A percentile compares a stretch with the other conserved stretches of the same genome.
Evolutionary conservation across 1,140 invertebrate genomes (phyloP).

Genomic region (Hydropsyche tenuis): DNA sequence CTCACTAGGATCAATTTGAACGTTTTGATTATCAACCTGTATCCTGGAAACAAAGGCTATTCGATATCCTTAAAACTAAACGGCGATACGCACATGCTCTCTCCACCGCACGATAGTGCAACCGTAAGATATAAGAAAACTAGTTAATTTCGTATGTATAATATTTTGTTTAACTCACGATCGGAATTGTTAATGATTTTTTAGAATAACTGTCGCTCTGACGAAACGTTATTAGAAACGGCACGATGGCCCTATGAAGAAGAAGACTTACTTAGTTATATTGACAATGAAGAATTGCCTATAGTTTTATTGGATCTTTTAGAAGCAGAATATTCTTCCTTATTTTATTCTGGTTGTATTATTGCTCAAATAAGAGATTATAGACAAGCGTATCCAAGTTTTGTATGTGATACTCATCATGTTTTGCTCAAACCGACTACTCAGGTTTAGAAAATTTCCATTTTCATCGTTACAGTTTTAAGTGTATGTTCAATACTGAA

Average conservation of each 20-base stretch:
- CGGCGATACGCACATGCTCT: constrained; percentile 63
- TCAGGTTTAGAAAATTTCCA: constrained; percentile 65
- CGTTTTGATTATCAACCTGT: constrained; percentile 88
- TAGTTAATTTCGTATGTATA: not conserved
- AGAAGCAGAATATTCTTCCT: constrained; percentile 77
- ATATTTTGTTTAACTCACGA: not conserved
- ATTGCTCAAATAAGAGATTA: constrained; percentile 91
- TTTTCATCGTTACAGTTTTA: not conserved
- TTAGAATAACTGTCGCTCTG: constrained; percentile 50
- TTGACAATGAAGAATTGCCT: constrained; percentile 87
- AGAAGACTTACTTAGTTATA: constrained; percentile 76
- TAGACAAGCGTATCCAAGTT: constrained; percentile 76
- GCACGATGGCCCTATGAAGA: constrained; percentile 79
- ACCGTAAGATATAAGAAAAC: constrained; percentile 54
- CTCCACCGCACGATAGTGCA: constrained; percentile 54
- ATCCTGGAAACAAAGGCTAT: constrained; percentile 91
- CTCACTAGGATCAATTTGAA: constrained; percentile 84
- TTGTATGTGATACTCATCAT: constrained; percentile 78
- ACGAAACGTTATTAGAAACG: constrained; percentile 74
- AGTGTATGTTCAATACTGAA: not conserved
- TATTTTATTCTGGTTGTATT: constrained; percentile 92
- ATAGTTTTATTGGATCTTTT: constrained; percentile 84
- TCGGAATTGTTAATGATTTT: constrained; percentile 25
- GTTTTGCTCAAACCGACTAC: constrained; percentile 87
- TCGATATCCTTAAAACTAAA: constrained; percentile 75